Evolutionary conservation across 2,113 vertebrate genomes (phyloP), one percentile per base, ranked within the genome.

Genomic region (Numenius arquata): DNA sequence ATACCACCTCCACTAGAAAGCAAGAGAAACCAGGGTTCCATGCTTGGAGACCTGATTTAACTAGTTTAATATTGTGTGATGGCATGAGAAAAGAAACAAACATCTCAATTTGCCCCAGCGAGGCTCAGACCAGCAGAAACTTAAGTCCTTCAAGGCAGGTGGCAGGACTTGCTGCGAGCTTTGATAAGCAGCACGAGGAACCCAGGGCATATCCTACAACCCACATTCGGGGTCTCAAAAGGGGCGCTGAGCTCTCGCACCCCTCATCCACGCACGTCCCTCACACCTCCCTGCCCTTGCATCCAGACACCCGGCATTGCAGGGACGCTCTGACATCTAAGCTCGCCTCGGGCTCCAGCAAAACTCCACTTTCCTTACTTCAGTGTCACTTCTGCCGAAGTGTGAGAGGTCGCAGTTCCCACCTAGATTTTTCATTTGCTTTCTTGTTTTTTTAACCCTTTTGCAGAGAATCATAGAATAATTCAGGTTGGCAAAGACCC

Each of bases 301-400:
- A 13, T 3, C 17, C 79, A 47, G 45, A 34, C 59, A 12, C 0
- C 1, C 1, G 2, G 55, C 43, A 12, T 1, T 5, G 13, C 48
- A 40, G 59, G 41, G 63, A 12, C 10, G 7, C 55, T 47, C 58
- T 5, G 15, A 58, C 55, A 58, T 7, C 59, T n/a, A 6, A 47
- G 14, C 55, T 81, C 11, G n/a, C 65, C 83, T 40, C 0, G 0
- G 56, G 18, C 19, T 79, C 38, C 2, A 56, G 80, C 59, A 67
- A 70, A 90, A 34, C 29, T 73, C 59, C 7, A 0, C 29, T 32
- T 62, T 22, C 63, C 48, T 65, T 55, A 6, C 3, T 2, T 22
- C 50, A 22, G 21, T 2, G 6, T 18, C 58, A 12, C 66, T 76
- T 59, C 79, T 93, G 59, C 53, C 1, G 3, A 76, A 70, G 73